Evolutionary conservation across 1,140 invertebrate species (phyloP).

Genomic region (Drosophila serrata): DNA sequence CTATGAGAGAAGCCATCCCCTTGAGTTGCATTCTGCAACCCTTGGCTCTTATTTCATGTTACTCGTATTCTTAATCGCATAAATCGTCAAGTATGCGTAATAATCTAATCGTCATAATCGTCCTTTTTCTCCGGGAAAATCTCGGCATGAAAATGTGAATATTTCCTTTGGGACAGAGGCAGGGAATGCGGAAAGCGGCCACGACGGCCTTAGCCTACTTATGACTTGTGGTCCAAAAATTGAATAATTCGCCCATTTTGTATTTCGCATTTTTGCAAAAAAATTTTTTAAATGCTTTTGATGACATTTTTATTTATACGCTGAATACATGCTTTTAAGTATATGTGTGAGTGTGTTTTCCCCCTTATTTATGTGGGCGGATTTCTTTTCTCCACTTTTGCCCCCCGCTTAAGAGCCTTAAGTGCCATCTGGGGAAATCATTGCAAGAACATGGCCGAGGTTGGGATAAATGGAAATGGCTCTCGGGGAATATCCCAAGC

Average conservation of each 20-base stretch:
- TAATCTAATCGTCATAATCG: constrained; percentile 81
- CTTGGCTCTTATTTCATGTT: constrained; percentile 54
- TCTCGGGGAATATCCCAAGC: constrained; percentile 21
- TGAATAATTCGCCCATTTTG: constrained; percentile 68
- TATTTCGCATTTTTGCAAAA: constrained; percentile 64
- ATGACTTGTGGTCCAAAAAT: constrained; percentile 52
- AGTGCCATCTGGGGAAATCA: constrained; percentile 73
- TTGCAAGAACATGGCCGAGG: constrained; percentile 36
- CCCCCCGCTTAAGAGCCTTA: constrained; percentile 54
- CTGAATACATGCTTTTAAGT: constrained; percentile 2
- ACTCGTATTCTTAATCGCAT: constrained; percentile 65
- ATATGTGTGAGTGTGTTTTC: constrained; percentile 13
- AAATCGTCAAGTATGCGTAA: constrained; percentile 80
- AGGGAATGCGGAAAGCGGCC: too few species aligned
- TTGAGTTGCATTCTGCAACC: constrained; percentile 43
- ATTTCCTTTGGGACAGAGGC: background rate
- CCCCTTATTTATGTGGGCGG: constrained; percentile 54
- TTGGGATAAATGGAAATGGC: constrained; percentile 44
- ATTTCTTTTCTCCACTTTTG: constrained; percentile 34
- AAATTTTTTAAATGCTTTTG: constrained; percentile 80
- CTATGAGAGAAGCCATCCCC: constrained; percentile 20
- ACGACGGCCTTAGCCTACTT: constrained; percentile 50
- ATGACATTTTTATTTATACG: constrained; percentile 76
- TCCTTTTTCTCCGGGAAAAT: constrained; percentile 58
- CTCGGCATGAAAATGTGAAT: constrained; percentile 54